phyloP scores from a whole-genome alignment of 2,113 vertebrate genomes.

The Thamnaconus septentrionalis region DNA sequence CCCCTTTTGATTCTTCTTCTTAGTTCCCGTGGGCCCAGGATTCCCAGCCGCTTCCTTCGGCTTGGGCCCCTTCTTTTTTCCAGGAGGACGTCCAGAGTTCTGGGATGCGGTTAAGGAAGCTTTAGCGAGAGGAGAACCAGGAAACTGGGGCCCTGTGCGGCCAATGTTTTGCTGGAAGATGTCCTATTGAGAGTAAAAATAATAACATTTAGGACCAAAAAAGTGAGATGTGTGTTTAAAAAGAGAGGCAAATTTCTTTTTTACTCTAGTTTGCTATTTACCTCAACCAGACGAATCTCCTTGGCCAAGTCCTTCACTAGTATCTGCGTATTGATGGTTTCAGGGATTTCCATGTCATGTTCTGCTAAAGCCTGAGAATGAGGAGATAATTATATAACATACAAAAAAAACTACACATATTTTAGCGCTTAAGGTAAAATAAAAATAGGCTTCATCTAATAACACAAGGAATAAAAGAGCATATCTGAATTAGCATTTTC shows the following conservation, averaged over 20 bases:
- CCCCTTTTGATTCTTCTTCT: conserved; percentile 82
- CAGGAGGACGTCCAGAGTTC: conserved; percentile 76
- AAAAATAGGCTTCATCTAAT: too few species aligned
- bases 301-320: conserved; percentile 91
- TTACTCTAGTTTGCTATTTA: conserved; percentile 46
- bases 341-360: conserved; percentile 89
- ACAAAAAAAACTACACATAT: neutral
- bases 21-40: conserved; percentile 63
- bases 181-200: conserved; percentile 69
- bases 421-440: too few species aligned
- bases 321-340: conserved; percentile 85
- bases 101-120: conserved; percentile 74
- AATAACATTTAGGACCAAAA: neutral
- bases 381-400: neutral
- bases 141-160: conserved; percentile 81
- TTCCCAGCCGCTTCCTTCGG: conserved; percentile 74
- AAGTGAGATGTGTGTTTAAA: neutral
- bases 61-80: conserved; percentile 84
- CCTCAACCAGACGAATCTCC: conserved; percentile 91
- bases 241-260: neutral
- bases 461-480: too few species aligned
- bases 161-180: conserved; percentile 90
- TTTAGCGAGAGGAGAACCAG: conserved; percentile 76
- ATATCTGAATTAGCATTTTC: too few species aligned
- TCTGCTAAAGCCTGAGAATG: conserved; percentile 79